Percentiles rank a stretch among this genome's conserved stretches.
These are phyloP conservation scores for Smutsia gigantea DNA, from an alignment of 2,797 vertebrate genomes.

Conservation along the genomic window DNA sequence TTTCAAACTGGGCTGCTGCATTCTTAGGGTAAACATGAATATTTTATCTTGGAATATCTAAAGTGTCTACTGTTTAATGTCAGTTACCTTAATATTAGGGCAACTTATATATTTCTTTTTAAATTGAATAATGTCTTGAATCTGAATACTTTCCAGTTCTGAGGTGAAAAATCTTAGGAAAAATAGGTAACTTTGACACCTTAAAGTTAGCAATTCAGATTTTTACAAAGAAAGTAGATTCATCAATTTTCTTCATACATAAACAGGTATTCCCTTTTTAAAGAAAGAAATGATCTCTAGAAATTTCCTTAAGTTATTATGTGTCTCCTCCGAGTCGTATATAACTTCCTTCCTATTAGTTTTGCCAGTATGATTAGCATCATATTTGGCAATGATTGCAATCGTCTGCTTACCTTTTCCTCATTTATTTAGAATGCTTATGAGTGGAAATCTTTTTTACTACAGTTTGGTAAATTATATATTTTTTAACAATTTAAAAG, in stretches of 20 bases:
- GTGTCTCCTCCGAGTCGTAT: not conserved
- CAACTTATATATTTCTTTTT: constrained; percentile 55
- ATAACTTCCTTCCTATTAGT: not conserved
- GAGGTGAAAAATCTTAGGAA: not conserved
- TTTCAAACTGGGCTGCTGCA: too few species aligned
- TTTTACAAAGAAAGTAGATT: constrained; percentile 37
- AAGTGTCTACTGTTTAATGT: constrained; percentile 54
- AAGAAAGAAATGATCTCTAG: not conserved
- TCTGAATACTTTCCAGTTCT: constrained; percentile 55
- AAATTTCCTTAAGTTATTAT: not conserved
- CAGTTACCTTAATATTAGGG: not conserved
- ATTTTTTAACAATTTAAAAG: not conserved
- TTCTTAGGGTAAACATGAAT: not conserved
- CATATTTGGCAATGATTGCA: not conserved
- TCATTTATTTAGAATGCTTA: not conserved
- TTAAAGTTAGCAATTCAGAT: constrained; percentile 59
- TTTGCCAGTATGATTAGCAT: not conserved
- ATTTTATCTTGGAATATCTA: constrained; percentile 52
- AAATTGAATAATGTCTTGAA: not conserved
- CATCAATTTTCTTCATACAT: constrained; percentile 27
- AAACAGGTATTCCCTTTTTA: not conserved
- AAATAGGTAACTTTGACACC: constrained; percentile 15
- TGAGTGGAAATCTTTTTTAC: not conserved
- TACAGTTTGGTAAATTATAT: not conserved
- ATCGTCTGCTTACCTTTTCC: not conserved